Percentiles rank a stretch among this genome's conserved stretches.
Evolutionary conservation across 2,113 vertebrate species (phyloP).

Genomic region (Pituophis catenifer): DNA sequence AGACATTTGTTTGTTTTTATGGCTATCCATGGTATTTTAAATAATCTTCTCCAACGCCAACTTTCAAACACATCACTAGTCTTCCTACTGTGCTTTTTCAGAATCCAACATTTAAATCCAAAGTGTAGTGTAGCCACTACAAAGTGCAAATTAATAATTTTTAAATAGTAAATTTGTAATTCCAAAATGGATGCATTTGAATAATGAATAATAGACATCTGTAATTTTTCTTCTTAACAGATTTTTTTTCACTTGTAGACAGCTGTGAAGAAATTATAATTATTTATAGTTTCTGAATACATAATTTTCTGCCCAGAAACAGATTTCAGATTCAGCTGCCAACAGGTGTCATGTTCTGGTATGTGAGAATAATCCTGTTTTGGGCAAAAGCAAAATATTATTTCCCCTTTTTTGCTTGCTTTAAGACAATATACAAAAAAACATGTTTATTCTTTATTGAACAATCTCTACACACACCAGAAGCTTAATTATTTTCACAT

Average conservation of each 20-base stretch:
- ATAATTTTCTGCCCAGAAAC: conserved; percentile 66
- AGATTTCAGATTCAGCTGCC: conserved; percentile 61
- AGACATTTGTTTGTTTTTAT: background rate
- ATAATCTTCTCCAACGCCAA: background rate
- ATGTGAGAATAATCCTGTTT: conserved; percentile 63
- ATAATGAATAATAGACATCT: conserved; percentile 63
- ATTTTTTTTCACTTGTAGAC: conserved; percentile 65
- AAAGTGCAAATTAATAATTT: conserved; percentile 72
- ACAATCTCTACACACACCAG: conserved; percentile 50
- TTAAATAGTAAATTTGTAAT: conserved; percentile 66
- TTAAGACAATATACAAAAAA: conserved; percentile 67
- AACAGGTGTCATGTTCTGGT: conserved; percentile 65
- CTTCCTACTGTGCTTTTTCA: background rate
- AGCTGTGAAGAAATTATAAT: conserved; percentile 68
- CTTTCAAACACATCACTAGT: background rate
- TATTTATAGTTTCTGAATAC: conserved; percentile 65
- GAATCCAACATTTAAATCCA: background rate
- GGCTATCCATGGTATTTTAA: background rate
- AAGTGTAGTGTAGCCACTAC: conserved; percentile 37
- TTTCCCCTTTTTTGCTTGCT: conserved; percentile 59
- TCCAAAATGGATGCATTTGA: conserved; percentile 56
- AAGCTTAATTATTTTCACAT: conserved; percentile 71
- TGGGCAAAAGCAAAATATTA: conserved; percentile 62
- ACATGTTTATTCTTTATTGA: conserved; percentile 71
- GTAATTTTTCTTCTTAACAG: conserved; percentile 66